Conservation (phyloP, 2,113 vertebrate genomes). For the Eclectus roratus region DNA sequence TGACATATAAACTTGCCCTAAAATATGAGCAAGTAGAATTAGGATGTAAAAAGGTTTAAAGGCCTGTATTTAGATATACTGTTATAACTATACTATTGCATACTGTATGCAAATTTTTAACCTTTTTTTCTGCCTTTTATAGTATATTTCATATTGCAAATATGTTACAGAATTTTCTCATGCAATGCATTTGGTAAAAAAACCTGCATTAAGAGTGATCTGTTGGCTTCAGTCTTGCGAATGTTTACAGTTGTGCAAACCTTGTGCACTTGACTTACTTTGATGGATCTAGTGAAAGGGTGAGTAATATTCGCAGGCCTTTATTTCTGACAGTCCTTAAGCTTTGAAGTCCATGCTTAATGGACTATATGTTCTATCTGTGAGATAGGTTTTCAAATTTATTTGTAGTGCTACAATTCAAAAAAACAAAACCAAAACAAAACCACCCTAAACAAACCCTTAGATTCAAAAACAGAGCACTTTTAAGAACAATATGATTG, state of each 20-base stretch:
- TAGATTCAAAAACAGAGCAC: background rate
- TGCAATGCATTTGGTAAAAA: background rate
- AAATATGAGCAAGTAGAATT: background rate
- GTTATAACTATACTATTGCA: background rate
- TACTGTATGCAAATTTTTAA: background rate
- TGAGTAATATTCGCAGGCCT: background rate
- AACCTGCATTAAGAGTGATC: background rate
- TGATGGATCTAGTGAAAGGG: background rate
- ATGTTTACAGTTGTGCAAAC: background rate
- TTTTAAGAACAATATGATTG: background rate
- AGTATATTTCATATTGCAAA: background rate
- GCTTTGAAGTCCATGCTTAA: background rate
- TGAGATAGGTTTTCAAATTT: background rate
- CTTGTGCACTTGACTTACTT: background rate
- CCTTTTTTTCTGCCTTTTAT: background rate
- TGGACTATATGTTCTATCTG: background rate
- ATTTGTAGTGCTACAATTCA: background rate
- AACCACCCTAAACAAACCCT: background rate
- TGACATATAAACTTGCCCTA: background rate
- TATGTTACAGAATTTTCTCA: background rate
- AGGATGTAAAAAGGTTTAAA: background rate
- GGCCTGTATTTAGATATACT: background rate
- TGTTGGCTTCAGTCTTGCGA: background rate
- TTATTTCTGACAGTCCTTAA: background rate
- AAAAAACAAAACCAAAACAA: background rate